phyloP scores from a whole-genome alignment of 2,797 vertebrate species.

The Sebastiscus albofasciatus region DNA sequence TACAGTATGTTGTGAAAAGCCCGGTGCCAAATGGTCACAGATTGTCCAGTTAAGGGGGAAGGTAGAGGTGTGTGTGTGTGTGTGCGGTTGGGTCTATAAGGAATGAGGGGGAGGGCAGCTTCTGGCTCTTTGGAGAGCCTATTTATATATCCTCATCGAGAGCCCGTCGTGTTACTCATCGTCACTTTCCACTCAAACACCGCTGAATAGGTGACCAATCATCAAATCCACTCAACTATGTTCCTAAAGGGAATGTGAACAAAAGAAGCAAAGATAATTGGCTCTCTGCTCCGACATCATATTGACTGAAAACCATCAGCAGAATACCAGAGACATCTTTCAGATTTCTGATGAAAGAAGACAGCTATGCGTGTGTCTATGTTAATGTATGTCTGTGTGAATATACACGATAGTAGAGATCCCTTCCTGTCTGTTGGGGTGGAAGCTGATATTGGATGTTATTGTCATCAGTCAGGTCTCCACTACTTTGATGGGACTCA shows the following conservation, averaged over 20 bases:
- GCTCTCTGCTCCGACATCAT: constrained; percentile 23
- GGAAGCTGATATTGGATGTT: constrained; percentile 21
- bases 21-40: constrained; percentile 67
- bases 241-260: constrained; percentile 39
- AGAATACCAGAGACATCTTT: constrained; percentile 5
- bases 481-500: constrained; percentile 58
- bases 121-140: constrained; percentile 57
- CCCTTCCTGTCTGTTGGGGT: constrained; percentile 1
- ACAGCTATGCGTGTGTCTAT: neutral
- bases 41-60: constrained; percentile 54
- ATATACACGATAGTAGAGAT: neutral
- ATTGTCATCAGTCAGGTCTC: constrained; percentile 50
- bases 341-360: neutral
- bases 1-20: constrained; percentile 35
- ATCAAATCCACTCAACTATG: constrained; percentile 57
- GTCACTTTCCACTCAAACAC: constrained; percentile 62
- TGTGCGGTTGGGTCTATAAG: constrained; percentile 19
- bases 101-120: constrained; percentile 49
- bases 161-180: constrained; percentile 64
- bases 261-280: constrained; percentile 49
- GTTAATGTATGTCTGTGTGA: neutral
- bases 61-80: constrained; percentile 32
- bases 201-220: constrained; percentile 63
- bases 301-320: constrained; percentile 28
- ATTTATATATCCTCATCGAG: constrained; percentile 70